Evolutionary conservation across 2,113 vertebrate species (phyloP).

Genomic region (Sardina pilchardus): DNA sequence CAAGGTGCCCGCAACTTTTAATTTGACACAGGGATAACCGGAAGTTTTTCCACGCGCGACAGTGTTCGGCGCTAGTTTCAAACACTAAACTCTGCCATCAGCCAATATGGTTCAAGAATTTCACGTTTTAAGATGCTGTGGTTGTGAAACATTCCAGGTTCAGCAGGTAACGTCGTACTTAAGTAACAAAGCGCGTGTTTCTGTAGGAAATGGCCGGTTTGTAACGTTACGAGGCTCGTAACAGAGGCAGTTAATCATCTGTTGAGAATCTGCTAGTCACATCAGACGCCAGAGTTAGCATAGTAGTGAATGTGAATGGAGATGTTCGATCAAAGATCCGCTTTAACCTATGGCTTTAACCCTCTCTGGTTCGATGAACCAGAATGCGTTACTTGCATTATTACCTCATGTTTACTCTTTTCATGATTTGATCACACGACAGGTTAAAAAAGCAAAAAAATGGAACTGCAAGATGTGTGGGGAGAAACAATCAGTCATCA

Average conservation of each 20-base stretch:
- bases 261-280: no score
- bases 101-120: slow-evolving; percentile 57
- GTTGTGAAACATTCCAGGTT: slow-evolving; percentile 59
- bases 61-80: not conserved
- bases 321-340: no score
- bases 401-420: not conserved
- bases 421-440: slow-evolving; percentile 2
- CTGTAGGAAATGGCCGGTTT: not conserved
- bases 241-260: not conserved
- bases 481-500: slow-evolving; percentile 81
- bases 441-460: slow-evolving; percentile 83
- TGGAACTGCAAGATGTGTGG: slow-evolving; percentile 90
- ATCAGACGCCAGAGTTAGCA: no score
- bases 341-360: no score
- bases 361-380: not conserved
- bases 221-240: not conserved
- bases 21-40: not conserved
- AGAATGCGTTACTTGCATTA: not conserved
- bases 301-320: no score
- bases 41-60: not conserved
- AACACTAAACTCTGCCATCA: not conserved
- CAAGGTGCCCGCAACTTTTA: not conserved
- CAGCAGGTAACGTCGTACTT: slow-evolving; percentile 52
- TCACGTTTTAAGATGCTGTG: slow-evolving; percentile 57
- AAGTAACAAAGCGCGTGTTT: not conserved